These are phyloP conservation scores for Procambarus virginalis DNA, from an alignment of 1,140 invertebrate species.

Conservation along the genomic window DNA sequence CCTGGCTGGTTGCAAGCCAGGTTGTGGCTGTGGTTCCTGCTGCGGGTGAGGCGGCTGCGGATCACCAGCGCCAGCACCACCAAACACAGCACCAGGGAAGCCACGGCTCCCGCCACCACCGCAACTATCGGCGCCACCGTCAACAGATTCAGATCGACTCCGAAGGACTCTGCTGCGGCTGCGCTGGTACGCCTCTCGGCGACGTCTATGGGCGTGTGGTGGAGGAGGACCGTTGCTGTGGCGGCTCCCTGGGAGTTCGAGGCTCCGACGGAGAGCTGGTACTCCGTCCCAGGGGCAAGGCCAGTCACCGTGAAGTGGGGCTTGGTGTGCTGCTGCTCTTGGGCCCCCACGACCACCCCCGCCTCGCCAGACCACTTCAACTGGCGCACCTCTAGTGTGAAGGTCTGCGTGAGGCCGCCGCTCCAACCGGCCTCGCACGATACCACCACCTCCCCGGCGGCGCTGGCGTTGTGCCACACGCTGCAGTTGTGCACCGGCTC, in stretches of 20 bases:
- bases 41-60: slow-evolving; percentile 17
- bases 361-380: not conserved
- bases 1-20: slow-evolving; percentile 11
- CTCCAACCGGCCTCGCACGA: slow-evolving; percentile 86
- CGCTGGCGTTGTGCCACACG: slow-evolving; percentile 84
- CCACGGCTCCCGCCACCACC: slow-evolving; percentile 82
- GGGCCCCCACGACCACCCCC: slow-evolving; percentile 14
- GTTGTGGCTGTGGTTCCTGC: slow-evolving; percentile 10
- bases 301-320: slow-evolving; percentile 81
- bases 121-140: slow-evolving; percentile 80
- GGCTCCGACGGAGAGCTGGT: slow-evolving; percentile 81
- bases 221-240: slow-evolving; percentile 15
- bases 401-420: slow-evolving; percentile 88
- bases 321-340: slow-evolving; percentile 55
- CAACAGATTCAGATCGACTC: not conserved
- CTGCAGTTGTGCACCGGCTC: slow-evolving; percentile 90
- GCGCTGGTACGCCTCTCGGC: slow-evolving; percentile 81
- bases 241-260: slow-evolving; percentile 80
- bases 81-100: slow-evolving; percentile 75
- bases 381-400: slow-evolving; percentile 80
- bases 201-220: slow-evolving; percentile 76
- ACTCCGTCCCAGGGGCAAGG: slow-evolving; percentile 80
- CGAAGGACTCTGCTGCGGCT: slow-evolving; percentile 21
- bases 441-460: slow-evolving; percentile 77
- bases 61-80: slow-evolving; percentile 31